phyloP scores from a whole-genome alignment of 2,797 vertebrate genomes.

The Argya squamiceps region DNA sequence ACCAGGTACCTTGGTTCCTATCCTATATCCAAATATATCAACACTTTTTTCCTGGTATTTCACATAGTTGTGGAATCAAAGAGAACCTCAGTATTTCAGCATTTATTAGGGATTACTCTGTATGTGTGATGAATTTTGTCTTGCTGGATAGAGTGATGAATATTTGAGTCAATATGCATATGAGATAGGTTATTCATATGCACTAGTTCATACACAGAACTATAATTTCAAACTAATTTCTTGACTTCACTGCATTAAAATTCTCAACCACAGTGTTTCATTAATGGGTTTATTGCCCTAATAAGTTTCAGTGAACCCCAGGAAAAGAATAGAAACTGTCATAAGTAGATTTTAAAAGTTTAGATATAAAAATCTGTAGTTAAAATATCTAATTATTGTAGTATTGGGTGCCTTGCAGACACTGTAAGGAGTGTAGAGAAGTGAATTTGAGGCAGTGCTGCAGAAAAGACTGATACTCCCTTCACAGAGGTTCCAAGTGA shows the following conservation, averaged over 20 bases:
- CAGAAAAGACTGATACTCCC: not conserved
- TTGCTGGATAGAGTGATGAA: not conserved
- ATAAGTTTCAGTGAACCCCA: not conserved
- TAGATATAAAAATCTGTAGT: not conserved
- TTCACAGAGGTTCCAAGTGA: not conserved
- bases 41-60: not conserved
- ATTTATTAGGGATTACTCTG: not conserved
- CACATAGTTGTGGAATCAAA: not conserved
- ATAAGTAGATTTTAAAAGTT: not conserved
- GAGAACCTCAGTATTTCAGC: not conserved
- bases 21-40: not conserved
- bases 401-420: not conserved
- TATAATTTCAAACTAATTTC: conserved; percentile 3
- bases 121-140: not conserved
- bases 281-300: conserved; percentile 22
- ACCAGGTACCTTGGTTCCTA: not conserved
- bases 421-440: not conserved
- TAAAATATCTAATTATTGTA: not conserved
- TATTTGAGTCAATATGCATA: not conserved
- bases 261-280: not conserved
- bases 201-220: not conserved
- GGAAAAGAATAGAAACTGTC: not conserved
- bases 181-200: not conserved
- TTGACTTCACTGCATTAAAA: conserved; percentile 7
- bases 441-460: not conserved